A percentile compares a stretch with the other conserved stretches of the same genome.
These are phyloP conservation scores for Amblyopsis hoosieri DNA, from an alignment of 2,797 vertebrate genomes.

Conservation along the genomic window DNA sequence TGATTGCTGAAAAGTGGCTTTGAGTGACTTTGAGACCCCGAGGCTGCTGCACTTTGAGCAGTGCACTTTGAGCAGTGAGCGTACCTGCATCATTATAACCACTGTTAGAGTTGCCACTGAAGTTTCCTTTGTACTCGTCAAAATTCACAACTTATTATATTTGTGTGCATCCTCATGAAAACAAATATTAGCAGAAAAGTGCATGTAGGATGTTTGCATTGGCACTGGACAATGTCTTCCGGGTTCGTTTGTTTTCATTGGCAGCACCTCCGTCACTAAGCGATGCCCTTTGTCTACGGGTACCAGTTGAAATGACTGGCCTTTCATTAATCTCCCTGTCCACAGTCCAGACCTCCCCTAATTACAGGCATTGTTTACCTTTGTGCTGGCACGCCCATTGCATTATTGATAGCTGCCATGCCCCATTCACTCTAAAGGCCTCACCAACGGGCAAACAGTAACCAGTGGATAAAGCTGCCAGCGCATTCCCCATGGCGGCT, in stretches of 20 bases:
- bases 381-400: conserved; percentile 68
- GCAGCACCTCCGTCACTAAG: conserved; percentile 51
- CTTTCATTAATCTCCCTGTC: conserved; percentile 78
- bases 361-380: conserved; percentile 81
- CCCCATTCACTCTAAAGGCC: conserved; percentile 56
- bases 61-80: not conserved
- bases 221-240: not conserved
- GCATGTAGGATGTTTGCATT: not conserved
- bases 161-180: no score
- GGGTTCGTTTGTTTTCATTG: conserved; percentile 39
- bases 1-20: not conserved
- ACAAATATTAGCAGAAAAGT: no score
- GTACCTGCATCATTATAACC: no score
- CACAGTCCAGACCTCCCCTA: conserved; percentile 67
- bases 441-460: conserved; percentile 47
- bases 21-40: not conserved
- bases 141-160: no score
- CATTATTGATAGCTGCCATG: conserved; percentile 73
- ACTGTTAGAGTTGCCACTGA: no score
- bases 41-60: not conserved
- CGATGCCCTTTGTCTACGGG: conserved; percentile 62
- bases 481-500: conserved; percentile 27
- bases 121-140: no score
- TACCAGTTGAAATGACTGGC: conserved; percentile 58
- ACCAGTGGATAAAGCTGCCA: conserved; percentile 57